These are phyloP conservation scores for Drosophila sordidapex DNA, from an alignment of 2,888 invertebrate species.

Conservation along the genomic window DNA sequence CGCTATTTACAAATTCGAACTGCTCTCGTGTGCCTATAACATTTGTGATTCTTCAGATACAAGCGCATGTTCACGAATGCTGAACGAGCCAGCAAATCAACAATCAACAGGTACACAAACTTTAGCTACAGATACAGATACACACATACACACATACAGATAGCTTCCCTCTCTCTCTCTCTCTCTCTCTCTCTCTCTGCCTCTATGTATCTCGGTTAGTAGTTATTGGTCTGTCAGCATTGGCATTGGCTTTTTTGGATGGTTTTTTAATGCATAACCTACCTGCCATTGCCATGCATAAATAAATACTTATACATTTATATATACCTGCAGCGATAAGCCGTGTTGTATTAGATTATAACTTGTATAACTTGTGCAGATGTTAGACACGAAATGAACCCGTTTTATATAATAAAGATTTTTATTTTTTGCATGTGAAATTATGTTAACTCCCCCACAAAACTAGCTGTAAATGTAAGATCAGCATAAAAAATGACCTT, in stretches of 20 bases:
- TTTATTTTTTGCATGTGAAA: neutral
- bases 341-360: conserved; percentile 24
- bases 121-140: conserved; percentile 20
- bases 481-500: neutral
- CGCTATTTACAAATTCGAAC: conserved; percentile 52
- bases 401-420: neutral
- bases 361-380: conserved; percentile 14
- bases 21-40: conserved; percentile 21
- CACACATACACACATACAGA: neutral
- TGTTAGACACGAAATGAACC: conserved; percentile 11
- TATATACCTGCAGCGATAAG: conserved; percentile 11
- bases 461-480: neutral
- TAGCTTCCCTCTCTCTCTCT: neutral
- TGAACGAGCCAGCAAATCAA: conserved; percentile 21
- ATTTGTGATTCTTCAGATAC: conserved; percentile 69
- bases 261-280: conserved; percentile 5
- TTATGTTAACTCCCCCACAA: neutral
- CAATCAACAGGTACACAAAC: conserved; percentile 36
- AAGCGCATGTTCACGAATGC: conserved; percentile 76
- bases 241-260: conserved; percentile 17
- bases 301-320: neutral
- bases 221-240: conserved; percentile 8
- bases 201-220: conserved; percentile 3
- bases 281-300: neutral
- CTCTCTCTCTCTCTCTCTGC: neutral